Evolutionary conservation across 2,797 vertebrate species (phyloP).

Genomic region (Naso thynnoides): DNA sequence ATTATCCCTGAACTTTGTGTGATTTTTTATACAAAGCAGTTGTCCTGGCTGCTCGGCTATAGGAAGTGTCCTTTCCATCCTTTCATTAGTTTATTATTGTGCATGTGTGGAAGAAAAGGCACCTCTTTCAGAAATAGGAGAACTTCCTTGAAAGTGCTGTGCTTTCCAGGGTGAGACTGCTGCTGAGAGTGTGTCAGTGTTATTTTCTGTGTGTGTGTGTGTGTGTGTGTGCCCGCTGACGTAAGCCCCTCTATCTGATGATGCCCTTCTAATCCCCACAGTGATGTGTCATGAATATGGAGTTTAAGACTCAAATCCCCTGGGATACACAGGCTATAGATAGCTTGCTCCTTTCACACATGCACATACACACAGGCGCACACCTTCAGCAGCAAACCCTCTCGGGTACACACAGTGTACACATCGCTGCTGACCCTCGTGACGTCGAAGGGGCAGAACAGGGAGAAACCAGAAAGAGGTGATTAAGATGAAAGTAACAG

Average conservation of each 20-base stretch:
- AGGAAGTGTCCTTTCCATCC: not conserved
- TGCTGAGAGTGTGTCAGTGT: conserved; percentile 38
- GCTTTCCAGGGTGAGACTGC: conserved; percentile 56
- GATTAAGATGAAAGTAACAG: conserved; percentile 62
- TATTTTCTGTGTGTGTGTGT: conserved; percentile 54
- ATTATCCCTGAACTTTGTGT: conserved; percentile 48
- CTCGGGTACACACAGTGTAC: conserved; percentile 31
- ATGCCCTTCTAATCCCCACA: conserved; percentile 87
- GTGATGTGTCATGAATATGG: conserved; percentile 91
- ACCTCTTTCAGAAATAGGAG: conserved; percentile 34
- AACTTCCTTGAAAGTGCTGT: conserved; percentile 68
- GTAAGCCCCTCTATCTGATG: conserved; percentile 83
- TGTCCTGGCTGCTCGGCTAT: conserved; percentile 9
- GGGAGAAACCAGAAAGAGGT: conserved; percentile 50
- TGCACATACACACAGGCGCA: conserved; percentile 36
- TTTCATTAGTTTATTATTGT: conserved; percentile 19
- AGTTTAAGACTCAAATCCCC: conserved; percentile 88
- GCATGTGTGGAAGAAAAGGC: conserved; percentile 14
- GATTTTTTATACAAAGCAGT: conserved; percentile 37
- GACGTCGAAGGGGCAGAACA: conserved; percentile 50
- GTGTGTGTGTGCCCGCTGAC: conserved; percentile 62
- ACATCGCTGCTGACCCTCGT: conserved; percentile 64
- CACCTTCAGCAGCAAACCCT: conserved; percentile 53
- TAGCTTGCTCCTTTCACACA: conserved; percentile 73
- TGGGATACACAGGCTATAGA: conserved; percentile 85